Percentiles rank a stretch among this genome's conserved stretches.
phyloP scores from a whole-genome alignment of 2,113 vertebrate species.

The Pygoscelis antarcticus region DNA sequence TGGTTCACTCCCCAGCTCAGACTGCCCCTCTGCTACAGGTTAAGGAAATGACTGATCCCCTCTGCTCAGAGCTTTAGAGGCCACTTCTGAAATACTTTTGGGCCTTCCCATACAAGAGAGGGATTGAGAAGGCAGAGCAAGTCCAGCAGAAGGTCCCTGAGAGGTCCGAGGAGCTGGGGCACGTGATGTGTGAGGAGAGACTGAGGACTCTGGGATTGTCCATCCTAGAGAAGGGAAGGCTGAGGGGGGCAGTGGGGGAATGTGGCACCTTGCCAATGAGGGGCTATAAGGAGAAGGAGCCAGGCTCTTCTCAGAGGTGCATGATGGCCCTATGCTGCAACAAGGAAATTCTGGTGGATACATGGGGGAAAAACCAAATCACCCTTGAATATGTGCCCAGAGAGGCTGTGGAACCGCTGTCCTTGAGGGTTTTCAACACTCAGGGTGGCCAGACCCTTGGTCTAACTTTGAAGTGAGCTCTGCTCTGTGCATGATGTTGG shows the following conservation, averaged over 20 bases:
- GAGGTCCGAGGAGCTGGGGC: neutral
- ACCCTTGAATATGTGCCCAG: neutral
- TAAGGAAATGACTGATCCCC: neutral
- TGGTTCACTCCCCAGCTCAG: neutral
- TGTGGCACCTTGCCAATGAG: rapidly evolving
- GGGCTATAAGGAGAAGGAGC: neutral
- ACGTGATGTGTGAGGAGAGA: neutral
- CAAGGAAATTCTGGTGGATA: neutral
- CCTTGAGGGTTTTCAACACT: neutral
- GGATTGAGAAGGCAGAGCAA: neutral
- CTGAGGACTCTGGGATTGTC: neutral
- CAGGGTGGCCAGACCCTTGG: rapidly evolving
- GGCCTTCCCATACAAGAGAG: neutral
- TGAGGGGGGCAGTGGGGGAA: neutral
- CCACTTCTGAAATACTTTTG: neutral
- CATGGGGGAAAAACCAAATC: neutral
- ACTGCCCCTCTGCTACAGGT: neutral
- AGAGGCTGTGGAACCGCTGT: neutral
- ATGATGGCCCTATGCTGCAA: rapidly evolving
- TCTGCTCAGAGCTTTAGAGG: neutral
- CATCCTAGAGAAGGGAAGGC: neutral
- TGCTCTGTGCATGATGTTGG: neutral
- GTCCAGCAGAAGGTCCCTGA: neutral
- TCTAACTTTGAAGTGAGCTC: neutral
- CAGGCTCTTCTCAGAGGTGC: neutral